Base-by-base conservation (phyloP, 2,888 invertebrate species). In the Tuberolachnus salignus region DNA sequence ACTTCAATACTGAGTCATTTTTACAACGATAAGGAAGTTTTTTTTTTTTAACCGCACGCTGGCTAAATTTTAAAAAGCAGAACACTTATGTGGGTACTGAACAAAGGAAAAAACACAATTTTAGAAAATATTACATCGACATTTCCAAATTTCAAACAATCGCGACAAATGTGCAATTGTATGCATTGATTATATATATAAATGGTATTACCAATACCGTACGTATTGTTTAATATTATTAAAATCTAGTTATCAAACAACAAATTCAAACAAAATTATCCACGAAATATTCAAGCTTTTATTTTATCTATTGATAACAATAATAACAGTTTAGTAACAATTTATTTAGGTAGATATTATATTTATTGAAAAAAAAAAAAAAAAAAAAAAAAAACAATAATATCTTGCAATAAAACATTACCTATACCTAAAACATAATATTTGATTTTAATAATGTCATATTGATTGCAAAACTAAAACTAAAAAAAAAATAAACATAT, bases 1-100 rank as follows among this genome's bases (percentile, higher is more conserved):
- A n/a, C 49, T 72, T 61, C 26, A 72, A 72, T 34, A 34, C 72
- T 59, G 26, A 49, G 34, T 61, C 72, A 72, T 11, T 61, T 14
- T 72, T 49, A 1, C 59, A 2, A 44, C n/a, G 46, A 71, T 59
- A 46, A 21, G 6, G 21, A 46, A n/a, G 13, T 16, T 34, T 49
- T 10, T 66, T 69, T 55, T 9, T 19, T n/a, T n/a, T n/a, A 34
- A 4, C 3, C 6, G 34, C 34, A 34, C 2, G 16, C 34, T 21
- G 14, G 61, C 8, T 72, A 0, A 34, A 61, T 49, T 49, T 23
- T 19, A 69, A 53, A 42, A 16, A 53, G 14, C 19, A 69, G 8
- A 42, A 3, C 19, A 53, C n/a, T 16, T n/a, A 19, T 53, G 8
- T 19, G n/a, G n/a, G n/a, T 9, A 21, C 44, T 64, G 14, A 11